These are phyloP conservation scores for Colletes gigas DNA, from an alignment of 1,140 invertebrate genomes.

Conservation along the genomic window DNA sequence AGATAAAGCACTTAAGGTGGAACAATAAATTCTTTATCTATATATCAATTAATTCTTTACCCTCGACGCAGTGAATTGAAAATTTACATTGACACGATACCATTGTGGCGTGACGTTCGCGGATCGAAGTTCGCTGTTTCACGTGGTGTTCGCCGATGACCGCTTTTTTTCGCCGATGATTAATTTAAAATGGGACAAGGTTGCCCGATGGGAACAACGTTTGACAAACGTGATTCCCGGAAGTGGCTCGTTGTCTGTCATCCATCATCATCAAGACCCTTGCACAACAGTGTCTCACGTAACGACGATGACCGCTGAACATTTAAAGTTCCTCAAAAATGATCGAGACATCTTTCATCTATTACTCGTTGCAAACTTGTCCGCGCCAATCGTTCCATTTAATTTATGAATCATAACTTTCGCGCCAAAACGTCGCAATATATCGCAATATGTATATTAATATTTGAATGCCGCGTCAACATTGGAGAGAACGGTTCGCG, in stretches of 20 bases:
- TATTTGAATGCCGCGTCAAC: neutral
- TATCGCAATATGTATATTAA: neutral
- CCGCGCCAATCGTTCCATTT: neutral
- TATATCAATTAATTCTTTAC: conserved; percentile 17
- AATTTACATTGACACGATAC: conserved; percentile 20
- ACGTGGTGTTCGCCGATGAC: conserved; percentile 20
- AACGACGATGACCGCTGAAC: conserved; percentile 56
- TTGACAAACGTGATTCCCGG: conserved; percentile 71
- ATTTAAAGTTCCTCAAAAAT: conserved; percentile 42
- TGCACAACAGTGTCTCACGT: conserved; percentile 53
- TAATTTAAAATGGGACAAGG: conserved; percentile 73
- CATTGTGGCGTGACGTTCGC: neutral
- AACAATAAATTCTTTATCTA: conserved; percentile 1
- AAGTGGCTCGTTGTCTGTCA: conserved; percentile 75
- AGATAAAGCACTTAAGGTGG: conserved; percentile 17
- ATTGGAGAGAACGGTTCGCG: too few species aligned
- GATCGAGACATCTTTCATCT: conserved; percentile 19
- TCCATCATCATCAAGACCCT: conserved; percentile 77
- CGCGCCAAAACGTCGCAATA: neutral
- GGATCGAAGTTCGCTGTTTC: conserved; percentile 21
- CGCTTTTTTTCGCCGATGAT: conserved; percentile 45
- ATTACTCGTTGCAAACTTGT: neutral
- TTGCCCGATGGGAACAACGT: conserved; percentile 71
- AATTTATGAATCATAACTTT: too few species aligned
- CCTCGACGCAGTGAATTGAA: conserved; percentile 17